Percentiles rank a stretch among this genome's conserved stretches.
Evolutionary conservation across 2,113 vertebrate genomes (phyloP).

Genomic region (Tychaedon coryphoeus): DNA sequence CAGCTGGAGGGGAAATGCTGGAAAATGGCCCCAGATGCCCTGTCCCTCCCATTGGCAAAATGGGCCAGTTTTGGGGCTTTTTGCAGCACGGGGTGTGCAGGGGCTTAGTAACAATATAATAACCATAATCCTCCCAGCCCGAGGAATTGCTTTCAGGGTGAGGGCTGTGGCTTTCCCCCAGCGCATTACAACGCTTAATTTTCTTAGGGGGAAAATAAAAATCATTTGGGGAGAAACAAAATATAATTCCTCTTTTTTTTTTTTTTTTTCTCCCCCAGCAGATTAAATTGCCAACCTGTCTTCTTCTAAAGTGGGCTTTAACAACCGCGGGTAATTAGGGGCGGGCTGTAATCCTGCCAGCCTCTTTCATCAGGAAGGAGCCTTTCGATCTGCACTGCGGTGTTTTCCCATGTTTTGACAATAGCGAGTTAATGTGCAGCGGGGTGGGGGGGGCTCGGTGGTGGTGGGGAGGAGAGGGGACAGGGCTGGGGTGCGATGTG

Average conservation of each 20-base stretch:
- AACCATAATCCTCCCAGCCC: neutral
- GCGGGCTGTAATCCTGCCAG: constrained; percentile 56
- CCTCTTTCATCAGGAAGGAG: constrained; percentile 46
- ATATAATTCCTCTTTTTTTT: neutral
- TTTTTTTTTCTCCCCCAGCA: neutral
- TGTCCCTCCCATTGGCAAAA: neutral
- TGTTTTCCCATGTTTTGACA: constrained; percentile 56
- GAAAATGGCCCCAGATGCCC: neutral
- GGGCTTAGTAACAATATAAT: neutral
- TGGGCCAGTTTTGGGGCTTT: neutral
- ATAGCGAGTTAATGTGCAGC: neutral
- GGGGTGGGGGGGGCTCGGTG: neutral
- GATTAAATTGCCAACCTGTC: constrained; percentile 39
- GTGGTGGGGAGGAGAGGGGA: neutral
- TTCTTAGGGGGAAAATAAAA: constrained; percentile 25
- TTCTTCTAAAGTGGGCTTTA: constrained; percentile 24
- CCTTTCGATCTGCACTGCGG: constrained; percentile 56
- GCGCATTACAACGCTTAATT: neutral
- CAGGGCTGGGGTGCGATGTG: neutral
- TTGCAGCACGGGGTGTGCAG: neutral
- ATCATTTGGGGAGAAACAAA: constrained; percentile 5
- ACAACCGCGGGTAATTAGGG: constrained; percentile 41
- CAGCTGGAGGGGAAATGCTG: neutral
- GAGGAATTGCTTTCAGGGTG: neutral
- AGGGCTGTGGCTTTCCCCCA: neutral